phyloP scores from a whole-genome alignment of 2,888 invertebrate species.

The Drosophila pseudotalamancana region DNA sequence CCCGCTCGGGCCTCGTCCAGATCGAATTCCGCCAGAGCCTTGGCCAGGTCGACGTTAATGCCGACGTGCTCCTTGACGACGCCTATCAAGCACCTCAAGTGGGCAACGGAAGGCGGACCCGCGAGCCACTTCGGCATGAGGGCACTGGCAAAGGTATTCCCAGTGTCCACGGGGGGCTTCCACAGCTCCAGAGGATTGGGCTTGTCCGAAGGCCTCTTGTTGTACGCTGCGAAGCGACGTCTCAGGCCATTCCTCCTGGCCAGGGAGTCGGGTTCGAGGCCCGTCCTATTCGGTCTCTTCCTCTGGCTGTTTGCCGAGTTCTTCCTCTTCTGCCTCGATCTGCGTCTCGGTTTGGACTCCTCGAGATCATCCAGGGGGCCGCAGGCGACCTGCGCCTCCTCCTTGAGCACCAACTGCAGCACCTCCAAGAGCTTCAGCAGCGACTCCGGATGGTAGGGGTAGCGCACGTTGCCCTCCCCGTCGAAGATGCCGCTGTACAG shows the following conservation, averaged over 20 bases:
- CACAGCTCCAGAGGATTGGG: background rate
- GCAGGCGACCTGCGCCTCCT: too few relatives aligned
- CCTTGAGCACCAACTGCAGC: constrained; percentile 31
- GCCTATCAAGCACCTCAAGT: background rate
- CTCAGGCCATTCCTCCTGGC: constrained; percentile 27
- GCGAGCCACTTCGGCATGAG: too few relatives aligned
- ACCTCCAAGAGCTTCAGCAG: constrained; percentile 24
- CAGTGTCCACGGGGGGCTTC: background rate
- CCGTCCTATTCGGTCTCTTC: constrained; percentile 12
- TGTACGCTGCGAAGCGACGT: constrained; percentile 8
- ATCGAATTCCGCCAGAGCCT: background rate
- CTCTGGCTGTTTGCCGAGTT: too few relatives aligned
- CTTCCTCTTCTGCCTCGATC: too few relatives aligned
- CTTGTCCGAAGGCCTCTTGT: background rate
- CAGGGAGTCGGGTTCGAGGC: constrained; percentile 24
- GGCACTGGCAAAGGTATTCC: too few relatives aligned
- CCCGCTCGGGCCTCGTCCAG: background rate
- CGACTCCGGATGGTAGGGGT: constrained; percentile 19
- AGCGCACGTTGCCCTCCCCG: constrained; percentile 33
- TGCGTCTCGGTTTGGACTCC: background rate
- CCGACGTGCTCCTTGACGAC: background rate
- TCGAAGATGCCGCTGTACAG: constrained; percentile 40
- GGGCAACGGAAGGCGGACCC: too few relatives aligned
- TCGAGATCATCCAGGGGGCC: rapidly evolving
- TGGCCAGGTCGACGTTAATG: background rate